These are phyloP conservation scores for Scaeva pyrastri DNA, from an alignment of 2,888 invertebrate species.

Conservation along the genomic window DNA sequence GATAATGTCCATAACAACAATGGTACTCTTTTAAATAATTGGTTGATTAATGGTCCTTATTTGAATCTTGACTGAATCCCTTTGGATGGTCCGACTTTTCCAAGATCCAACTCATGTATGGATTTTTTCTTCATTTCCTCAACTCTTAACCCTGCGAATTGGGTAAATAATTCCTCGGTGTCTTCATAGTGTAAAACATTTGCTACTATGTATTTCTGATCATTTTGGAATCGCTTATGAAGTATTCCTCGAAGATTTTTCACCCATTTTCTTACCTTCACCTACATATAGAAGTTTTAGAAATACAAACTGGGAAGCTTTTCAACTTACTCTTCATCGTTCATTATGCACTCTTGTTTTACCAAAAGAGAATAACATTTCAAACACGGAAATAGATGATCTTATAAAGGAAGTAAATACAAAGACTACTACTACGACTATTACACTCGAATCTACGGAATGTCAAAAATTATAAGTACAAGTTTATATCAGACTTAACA, in stretches of 20 bases:
- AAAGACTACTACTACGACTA: too few relatives aligned
- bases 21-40: not conserved
- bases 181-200: constrained; percentile 3
- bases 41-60: constrained; percentile 6
- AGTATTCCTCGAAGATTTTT: not conserved
- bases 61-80: not conserved
- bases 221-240: constrained; percentile 12
- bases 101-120: constrained; percentile 16
- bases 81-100: constrained; percentile 12
- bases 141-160: not conserved
- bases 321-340: not conserved
- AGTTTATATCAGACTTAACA: too few relatives aligned
- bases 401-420: too few relatives aligned
- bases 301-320: not conserved
- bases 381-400: too few relatives aligned
- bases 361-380: too few relatives aligned
- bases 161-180: not conserved
- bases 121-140: constrained; percentile 9
- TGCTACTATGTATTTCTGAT: constrained; percentile 12
- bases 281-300: not conserved
- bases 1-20: not conserved
- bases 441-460: too few relatives aligned
- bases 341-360: too few relatives aligned
- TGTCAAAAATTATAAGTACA: too few relatives aligned
- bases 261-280: not conserved